These are phyloP conservation scores for Cheiracanthium punctorium DNA, from an alignment of 2,888 invertebrate species.

Conservation along the genomic window DNA sequence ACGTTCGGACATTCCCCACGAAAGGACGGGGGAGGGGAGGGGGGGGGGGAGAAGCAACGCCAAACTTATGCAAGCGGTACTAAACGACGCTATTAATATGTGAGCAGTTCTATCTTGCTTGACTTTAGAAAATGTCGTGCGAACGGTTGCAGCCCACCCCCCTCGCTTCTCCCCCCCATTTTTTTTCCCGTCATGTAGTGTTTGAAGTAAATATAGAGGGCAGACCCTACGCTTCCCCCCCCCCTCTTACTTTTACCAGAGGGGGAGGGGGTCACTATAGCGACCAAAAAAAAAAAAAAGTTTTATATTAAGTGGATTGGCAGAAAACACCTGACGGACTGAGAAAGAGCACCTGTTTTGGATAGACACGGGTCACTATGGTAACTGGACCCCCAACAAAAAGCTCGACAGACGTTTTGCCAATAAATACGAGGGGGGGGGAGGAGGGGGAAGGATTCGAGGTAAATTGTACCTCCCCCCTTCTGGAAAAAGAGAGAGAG, in stretches of 20 bases:
- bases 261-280: constrained; percentile 21
- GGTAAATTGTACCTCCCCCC: constrained; percentile 48
- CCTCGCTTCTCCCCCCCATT: too few species aligned
- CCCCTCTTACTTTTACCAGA: too few species aligned
- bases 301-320: constrained; percentile 67
- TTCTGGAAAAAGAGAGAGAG: too few species aligned
- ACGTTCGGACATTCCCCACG: constrained; percentile 32
- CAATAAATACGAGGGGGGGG: constrained; percentile 52
- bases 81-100: constrained; percentile 70
- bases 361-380: constrained; percentile 57
- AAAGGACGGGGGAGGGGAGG: neutral
- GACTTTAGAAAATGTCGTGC: constrained; percentile 62
- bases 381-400: constrained; percentile 57
- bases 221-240: constrained; percentile 6
- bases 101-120: constrained; percentile 64
- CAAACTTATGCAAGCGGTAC: constrained; percentile 64
- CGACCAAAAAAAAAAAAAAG: constrained; percentile 40
- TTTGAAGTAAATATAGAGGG: constrained; percentile 32
- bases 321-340: constrained; percentile 65
- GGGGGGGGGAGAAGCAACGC: neutral
- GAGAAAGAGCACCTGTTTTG: constrained; percentile 68
- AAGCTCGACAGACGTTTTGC: constrained; percentile 43
- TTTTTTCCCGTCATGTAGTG: constrained; percentile 8
- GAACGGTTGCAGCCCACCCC: neutral
- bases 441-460: constrained; percentile 53